Evolutionary conservation across 1,140 invertebrate genomes (phyloP), one percentile per base, ranked within the genome.

Genomic region (Pygmarrhopalites habei): DNA sequence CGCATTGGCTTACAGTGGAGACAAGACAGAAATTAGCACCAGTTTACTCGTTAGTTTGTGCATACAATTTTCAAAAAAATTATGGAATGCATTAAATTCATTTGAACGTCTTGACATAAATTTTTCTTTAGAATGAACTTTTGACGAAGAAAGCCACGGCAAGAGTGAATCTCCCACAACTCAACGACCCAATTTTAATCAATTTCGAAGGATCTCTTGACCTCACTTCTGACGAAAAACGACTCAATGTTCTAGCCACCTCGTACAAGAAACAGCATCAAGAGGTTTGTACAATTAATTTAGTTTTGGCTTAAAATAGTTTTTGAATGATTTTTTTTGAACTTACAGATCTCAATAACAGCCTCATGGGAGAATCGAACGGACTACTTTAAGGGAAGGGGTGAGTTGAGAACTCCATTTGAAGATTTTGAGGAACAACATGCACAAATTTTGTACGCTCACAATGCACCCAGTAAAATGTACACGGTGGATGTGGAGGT

Each of bases 331-430:
- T n/a, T n/a, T n/a, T n/a, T n/a, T n/a, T n/a, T n/a, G n/a, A n/a
- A n/a, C n/a, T n/a, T n/a, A 14, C 52, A 57, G 55, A 47, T 60
- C 10, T 60, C 43, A 14, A 14, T 60, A 7, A 43, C 23, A 49
- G 15, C 60, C 12, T 28, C 51, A 7, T 63, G 61, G 61, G 28
- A 56, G 23, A 28, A 57, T n/a, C 3, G 17, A 19, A 41, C 2
- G 7, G 28, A 59, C 29, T 59, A 29, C 39, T 21, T 64, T n/a
- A 64, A 32, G 14, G 61, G 28, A 25, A 49, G 32, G 5, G 29
- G 62, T 19, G 69, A 71, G 29, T 10, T 68, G 2, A 39, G 30
- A 57, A 66, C 69, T 15, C 66, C 69, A 28, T 62, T 68, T 47
- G 55, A 68, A 47, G 52, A 58, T 46, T 66, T 39, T 47, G 69